Percentiles rank a stretch among this genome's conserved stretches.
These are phyloP conservation scores for Gonocerus acuteangulatus DNA, from an alignment of 2,888 invertebrate species.

Conservation along the genomic window DNA sequence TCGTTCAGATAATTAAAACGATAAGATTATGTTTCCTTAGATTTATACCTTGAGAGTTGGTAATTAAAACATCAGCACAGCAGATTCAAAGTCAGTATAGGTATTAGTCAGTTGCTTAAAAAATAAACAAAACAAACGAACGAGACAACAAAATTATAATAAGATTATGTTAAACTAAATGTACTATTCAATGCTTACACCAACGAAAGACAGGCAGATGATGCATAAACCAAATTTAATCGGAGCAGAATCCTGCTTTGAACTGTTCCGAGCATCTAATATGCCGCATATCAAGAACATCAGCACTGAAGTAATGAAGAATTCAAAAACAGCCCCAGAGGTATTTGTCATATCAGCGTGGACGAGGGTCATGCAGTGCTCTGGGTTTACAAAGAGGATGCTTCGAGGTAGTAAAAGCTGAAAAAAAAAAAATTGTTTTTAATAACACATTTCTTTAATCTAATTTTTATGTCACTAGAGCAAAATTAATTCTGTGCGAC, in stretches of 20 bases:
- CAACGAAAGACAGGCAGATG: constrained; percentile 35
- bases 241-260: constrained; percentile 44
- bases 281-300: constrained; percentile 60
- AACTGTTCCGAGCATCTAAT: constrained; percentile 56
- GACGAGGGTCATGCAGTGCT: constrained; percentile 56
- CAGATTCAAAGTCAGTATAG: too few species aligned
- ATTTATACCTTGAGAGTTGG: too few species aligned
- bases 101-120: too few species aligned
- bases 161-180: too few species aligned
- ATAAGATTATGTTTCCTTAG: too few species aligned
- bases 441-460: too few species aligned
- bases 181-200: constrained; percentile 28
- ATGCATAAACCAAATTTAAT: constrained; percentile 45
- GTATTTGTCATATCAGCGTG: constrained; percentile 45
- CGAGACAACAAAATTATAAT: too few species aligned
- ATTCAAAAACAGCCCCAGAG: constrained; percentile 51
- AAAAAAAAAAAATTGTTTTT: not conserved
- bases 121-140: too few species aligned
- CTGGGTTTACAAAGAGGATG: constrained; percentile 28
- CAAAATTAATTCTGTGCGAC: too few species aligned
- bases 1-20: too few species aligned
- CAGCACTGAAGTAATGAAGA: constrained; percentile 55
- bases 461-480: too few species aligned
- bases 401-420: constrained; percentile 14
- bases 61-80: too few species aligned